Conservation (phyloP, 2,113 vertebrate genomes). For the Lasiurus borealis region DNA sequence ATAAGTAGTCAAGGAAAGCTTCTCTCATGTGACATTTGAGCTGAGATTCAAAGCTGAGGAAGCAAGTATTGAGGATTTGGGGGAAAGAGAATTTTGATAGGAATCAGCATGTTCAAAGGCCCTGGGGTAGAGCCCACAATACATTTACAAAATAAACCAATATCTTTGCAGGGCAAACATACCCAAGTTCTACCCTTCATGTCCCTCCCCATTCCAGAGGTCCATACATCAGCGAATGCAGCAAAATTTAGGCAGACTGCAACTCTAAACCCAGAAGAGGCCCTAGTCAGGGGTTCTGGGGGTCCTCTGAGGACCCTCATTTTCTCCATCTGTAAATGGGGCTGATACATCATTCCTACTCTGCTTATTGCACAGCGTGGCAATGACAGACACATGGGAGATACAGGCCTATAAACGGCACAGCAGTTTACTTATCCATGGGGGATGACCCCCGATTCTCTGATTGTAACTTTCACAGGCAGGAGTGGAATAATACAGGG, state of each 20-base stretch:
- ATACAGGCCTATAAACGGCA: not conserved
- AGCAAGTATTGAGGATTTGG: not conserved
- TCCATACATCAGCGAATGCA: rapidly evolving
- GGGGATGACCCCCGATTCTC: not conserved
- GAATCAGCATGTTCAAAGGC: not conserved
- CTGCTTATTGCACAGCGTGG: not conserved
- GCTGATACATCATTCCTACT: not conserved
- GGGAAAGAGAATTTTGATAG: not conserved
- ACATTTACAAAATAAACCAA: not conserved
- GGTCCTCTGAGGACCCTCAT: not conserved
- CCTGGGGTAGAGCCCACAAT: not conserved
- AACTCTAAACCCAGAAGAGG: not conserved
- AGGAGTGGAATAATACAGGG: not conserved
- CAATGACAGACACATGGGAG: not conserved
- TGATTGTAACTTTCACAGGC: not conserved
- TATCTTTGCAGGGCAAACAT: not conserved
- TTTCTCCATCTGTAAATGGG: not conserved
- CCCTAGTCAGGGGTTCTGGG: not conserved
- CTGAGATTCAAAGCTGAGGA: not conserved
- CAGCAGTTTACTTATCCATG: not conserved
- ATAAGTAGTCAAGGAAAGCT: not conserved
- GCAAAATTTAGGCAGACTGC: not conserved
- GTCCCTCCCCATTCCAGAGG: not conserved
- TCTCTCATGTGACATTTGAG: not conserved
- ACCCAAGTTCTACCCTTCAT: not conserved